Conservation (phyloP, 1,140 invertebrate species). For the Calliopsis andreniformis region DNA sequence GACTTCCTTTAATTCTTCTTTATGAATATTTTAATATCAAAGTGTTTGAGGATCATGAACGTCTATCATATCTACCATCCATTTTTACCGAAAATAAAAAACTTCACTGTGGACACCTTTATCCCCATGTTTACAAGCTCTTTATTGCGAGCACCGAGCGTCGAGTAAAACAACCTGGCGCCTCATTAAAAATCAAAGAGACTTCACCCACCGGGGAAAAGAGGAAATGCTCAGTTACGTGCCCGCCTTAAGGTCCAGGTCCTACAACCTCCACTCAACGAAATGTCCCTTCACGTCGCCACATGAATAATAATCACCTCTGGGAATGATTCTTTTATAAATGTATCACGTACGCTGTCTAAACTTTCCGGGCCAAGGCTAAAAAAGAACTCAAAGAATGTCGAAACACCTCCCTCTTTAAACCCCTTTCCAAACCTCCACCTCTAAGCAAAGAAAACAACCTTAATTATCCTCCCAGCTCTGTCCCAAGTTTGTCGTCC, state of each 20-base stretch:
- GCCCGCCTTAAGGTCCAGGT: neutral
- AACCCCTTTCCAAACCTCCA: too few relatives aligned
- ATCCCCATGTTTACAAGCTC: neutral
- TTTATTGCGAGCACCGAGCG: neutral
- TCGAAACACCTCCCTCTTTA: neutral
- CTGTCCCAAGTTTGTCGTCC: too few relatives aligned
- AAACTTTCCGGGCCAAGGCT: slow-evolving; percentile 34
- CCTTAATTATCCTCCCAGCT: too few relatives aligned
- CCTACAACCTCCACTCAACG: slow-evolving; percentile 22
- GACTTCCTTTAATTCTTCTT: too few relatives aligned
- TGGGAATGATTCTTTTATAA: slow-evolving; percentile 5
- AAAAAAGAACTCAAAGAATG: slow-evolving; percentile 14
- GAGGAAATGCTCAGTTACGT: slow-evolving; percentile 40
- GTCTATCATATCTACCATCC: too few relatives aligned
- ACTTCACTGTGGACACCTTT: neutral
- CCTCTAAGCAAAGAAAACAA: too few relatives aligned
- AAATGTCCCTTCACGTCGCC: slow-evolving; percentile 8
- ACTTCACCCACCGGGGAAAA: slow-evolving; percentile 12
- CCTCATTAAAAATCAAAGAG: slow-evolving; percentile 25
- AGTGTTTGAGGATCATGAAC: too few relatives aligned
- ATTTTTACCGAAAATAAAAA: neutral
- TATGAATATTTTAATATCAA: too few relatives aligned
- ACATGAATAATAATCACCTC: slow-evolving; percentile 23
- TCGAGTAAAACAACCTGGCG: neutral
- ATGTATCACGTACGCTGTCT: slow-evolving; percentile 19